Base-by-base conservation (phyloP, 1,140 invertebrate species). In the Leptopilina clavipes region DNA sequence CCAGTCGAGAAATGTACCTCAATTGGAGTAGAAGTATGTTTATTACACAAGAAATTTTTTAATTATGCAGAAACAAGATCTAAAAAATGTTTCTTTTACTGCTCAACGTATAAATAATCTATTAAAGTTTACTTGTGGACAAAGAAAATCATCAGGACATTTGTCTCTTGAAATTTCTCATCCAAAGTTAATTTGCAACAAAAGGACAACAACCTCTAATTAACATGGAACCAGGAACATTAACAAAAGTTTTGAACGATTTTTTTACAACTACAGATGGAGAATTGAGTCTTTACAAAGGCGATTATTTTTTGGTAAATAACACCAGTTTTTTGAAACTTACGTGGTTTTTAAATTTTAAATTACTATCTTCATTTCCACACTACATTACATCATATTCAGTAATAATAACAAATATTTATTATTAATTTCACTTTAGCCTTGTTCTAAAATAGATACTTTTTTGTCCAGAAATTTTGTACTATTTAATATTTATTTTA, bases 231-330 rank as follows among this genome's bases (percentile, higher is more conserved):
- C 75, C 84, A 8, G 90, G 90, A 31, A 78, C 79, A 65, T 75
- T 91, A 56, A 79, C 87, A 1, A 90, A 80, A 80, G 89, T 90
- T 71, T 77, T 90, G 19, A 82, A 87, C 22, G 89, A 90, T 48
- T 90, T 91, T 82, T 77, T 90, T 5, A 90, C 89, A n/a, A 89
- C 85, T n/a, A 80, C 86, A 48, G 89, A 91, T 18, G 89, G 88
- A 3, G 90, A 91, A 83, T 81, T 91, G 71, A 87, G 89, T 78
- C 84, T 91, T 0, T 54, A 77, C 0, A 90, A 88, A 82, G 89
- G 89, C 45, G 87, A 90, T 71, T 82, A 86, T n/a, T 90, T 91
- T 79, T 70, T 90, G 88, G 90, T 91, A 85, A 78, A 71, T 65
- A 25, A 22, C n/a, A 71, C 12, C 48, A 43, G 0, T 56, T 56